Evolutionary conservation across 2,113 vertebrate genomes (phyloP).

Genomic region (Capreolus pygargus): DNA sequence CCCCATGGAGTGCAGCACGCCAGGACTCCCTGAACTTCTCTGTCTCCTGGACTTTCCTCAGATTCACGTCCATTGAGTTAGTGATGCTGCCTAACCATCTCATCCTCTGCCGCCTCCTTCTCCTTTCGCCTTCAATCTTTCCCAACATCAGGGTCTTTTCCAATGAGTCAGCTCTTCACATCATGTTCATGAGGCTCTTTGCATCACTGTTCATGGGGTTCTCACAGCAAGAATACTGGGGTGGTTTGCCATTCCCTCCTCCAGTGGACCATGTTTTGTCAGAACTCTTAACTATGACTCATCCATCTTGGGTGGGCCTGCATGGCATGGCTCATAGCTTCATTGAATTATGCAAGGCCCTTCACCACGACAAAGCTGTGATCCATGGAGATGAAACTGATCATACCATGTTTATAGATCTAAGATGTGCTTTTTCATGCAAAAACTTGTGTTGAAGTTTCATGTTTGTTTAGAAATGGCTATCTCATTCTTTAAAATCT

Average conservation of each 20-base stretch:
- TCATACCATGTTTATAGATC: neutral
- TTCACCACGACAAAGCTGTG: neutral
- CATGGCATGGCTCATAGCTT: neutral
- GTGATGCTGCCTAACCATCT: neutral
- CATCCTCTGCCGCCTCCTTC: neutral
- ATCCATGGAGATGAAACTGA: neutral
- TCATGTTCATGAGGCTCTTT: neutral
- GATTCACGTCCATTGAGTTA: neutral
- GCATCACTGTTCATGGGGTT: neutral
- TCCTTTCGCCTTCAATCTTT: neutral
- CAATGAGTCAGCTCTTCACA: neutral
- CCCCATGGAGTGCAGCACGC: neutral
- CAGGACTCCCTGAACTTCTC: neutral
- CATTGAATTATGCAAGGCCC: neutral
- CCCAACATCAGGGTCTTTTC: neutral
- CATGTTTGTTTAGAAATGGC: neutral
- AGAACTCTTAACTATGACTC: neutral
- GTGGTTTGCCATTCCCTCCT: neutral
- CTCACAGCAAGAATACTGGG: neutral
- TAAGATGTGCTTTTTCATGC: neutral
- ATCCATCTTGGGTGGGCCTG: neutral
- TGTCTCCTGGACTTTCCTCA: neutral
- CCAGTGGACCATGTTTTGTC: neutral
- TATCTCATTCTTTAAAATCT: neutral
- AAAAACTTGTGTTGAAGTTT: neutral